Evolutionary conservation across 2,113 vertebrate species (phyloP).

Genomic region (Psophia crepitans): DNA sequence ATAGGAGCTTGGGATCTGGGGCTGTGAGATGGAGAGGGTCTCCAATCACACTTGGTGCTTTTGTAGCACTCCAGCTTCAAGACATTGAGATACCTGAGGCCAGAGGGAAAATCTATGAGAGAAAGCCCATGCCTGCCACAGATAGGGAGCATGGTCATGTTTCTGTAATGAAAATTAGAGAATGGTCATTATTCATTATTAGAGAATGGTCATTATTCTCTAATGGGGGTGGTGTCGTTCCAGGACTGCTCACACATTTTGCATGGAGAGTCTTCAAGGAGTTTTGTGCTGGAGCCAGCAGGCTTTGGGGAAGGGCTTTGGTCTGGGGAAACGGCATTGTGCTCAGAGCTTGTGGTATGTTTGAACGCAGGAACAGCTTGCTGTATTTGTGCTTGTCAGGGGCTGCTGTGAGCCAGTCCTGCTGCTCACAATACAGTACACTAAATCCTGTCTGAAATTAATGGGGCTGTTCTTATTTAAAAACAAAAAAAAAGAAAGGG

Average conservation of each 20-base stretch:
- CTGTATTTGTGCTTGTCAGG: neutral
- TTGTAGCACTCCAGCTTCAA: neutral
- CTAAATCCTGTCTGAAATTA: neutral
- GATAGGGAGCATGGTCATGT: neutral
- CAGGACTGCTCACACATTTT: neutral
- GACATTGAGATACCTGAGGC: neutral
- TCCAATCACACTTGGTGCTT: neutral
- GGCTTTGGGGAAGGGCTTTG: neutral
- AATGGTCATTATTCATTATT: neutral
- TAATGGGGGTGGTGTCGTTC: neutral
- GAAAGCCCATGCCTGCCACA: fast-evolving
- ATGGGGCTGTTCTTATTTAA: neutral
- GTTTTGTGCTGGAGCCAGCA: neutral
- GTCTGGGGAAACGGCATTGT: neutral
- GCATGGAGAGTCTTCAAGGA: neutral
- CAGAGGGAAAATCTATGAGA: neutral
- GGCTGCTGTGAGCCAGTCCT: neutral
- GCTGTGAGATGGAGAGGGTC: neutral
- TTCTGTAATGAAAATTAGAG: neutral
- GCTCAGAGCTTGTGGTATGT: neutral
- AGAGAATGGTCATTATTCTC: neutral
- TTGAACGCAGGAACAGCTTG: neutral
- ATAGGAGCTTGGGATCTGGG: neutral
- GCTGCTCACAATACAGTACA: neutral
- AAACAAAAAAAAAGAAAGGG: neutral